Evolutionary conservation across 2,888 invertebrate species (phyloP), one percentile per base, ranked within the genome.

Genomic region (Tuta absoluta): DNA sequence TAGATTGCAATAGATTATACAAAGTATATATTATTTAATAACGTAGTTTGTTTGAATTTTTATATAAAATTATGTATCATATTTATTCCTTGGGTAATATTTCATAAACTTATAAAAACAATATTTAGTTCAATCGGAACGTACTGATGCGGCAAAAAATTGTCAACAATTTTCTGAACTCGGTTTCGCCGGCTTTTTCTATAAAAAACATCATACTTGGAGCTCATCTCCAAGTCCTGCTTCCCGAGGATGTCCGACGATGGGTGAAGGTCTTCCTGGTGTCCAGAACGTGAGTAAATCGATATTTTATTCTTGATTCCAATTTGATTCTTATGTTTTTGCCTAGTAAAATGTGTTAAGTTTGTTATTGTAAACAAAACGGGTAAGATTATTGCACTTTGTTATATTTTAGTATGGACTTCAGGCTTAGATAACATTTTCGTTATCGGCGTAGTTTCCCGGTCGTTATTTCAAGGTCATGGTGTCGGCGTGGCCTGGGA

Each of bases 211-310:
- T 45, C 62, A 24, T 12, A 4, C 37, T 56, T 63, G 21, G 63
- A 61, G 48, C 28, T 48, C 17, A 19, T 41, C 48, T 14, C 48
- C 63, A 57, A 63, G 63, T 24, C 8, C 57, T 38, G 45, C 49
- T 62, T 49, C 63, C 64, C 51, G 48, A 69, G 67, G 67, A 76
- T 75, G 76, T 69, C 19, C 58, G 75, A 76, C 66, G 69, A 77
- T 77, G 77, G 77, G 62, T 73, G 74, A 77, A 69, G 63, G 65
- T 66, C 67, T 66, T 63, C 51, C 64, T 64, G 63, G 41, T 66
- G 63, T 19, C 58, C 33, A 7, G 45, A 56, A 64, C 63, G 70
- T 70, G 41, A 70, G 70, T 66, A 58, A 56, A 65, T 61, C 10
- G 21, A 24, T 63, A 57, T 4, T 37, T 59, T 53, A 10, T 3